Percentiles rank a stretch among this genome's conserved stretches.
Conservation (phyloP, 2,888 invertebrate species). For the Galerucella calmariensis region DNA sequence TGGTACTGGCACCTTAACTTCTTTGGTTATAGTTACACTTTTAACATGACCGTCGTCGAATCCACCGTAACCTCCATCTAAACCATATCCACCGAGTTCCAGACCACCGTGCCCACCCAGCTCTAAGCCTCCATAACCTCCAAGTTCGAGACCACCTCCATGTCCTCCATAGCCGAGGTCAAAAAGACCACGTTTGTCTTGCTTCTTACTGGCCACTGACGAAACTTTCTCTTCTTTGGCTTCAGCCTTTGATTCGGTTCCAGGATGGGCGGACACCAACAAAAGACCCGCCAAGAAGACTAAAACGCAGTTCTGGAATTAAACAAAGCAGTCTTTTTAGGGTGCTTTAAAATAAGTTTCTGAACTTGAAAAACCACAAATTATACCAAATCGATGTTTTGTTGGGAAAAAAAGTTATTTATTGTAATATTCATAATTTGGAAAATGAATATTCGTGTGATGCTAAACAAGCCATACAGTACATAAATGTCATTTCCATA, state of each 20-base stretch:
- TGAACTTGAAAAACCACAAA: too few relatives aligned
- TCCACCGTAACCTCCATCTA: conserved; percentile 41
- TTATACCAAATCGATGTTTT: too few relatives aligned
- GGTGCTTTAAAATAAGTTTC: too few relatives aligned
- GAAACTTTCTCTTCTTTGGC: conserved; percentile 47
- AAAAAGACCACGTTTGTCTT: conserved; percentile 58
- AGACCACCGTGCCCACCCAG: conserved; percentile 46
- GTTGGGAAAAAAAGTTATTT: too few relatives aligned
- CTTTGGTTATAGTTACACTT: conserved; percentile 64
- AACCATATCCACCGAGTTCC: conserved; percentile 31
- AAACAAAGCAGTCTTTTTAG: background rate
- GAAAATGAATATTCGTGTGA: too few relatives aligned
- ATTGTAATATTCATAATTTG: too few relatives aligned
- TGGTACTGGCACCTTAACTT: conserved; percentile 63
- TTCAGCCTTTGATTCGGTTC: conserved; percentile 56
- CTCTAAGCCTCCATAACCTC: conserved; percentile 49
- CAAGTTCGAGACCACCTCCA: conserved; percentile 46
- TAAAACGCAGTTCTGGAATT: conserved; percentile 58
- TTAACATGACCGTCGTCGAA: conserved; percentile 51
- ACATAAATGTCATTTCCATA: too few relatives aligned
- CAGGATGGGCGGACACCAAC: conserved; percentile 57
- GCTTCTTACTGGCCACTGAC: conserved; percentile 57
- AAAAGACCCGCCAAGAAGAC: conserved; percentile 61
- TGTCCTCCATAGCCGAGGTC: conserved; percentile 56
- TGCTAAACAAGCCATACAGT: too few relatives aligned